These are phyloP conservation scores for Oceanites oceanicus DNA, from an alignment of 2,113 vertebrate species.

Conservation along the genomic window DNA sequence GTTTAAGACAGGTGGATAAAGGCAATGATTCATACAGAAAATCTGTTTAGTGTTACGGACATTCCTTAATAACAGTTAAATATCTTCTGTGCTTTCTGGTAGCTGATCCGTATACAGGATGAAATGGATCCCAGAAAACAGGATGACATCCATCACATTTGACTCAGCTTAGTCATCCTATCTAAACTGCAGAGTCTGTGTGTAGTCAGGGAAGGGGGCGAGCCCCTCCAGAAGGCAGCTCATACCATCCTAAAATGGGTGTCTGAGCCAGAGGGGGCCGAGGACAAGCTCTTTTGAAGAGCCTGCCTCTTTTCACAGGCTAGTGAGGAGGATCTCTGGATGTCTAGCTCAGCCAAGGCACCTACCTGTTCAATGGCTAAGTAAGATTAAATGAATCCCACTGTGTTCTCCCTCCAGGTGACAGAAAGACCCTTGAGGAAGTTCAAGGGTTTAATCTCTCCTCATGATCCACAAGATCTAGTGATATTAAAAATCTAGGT, in stretches of 20 bases:
- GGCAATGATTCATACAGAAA: neutral
- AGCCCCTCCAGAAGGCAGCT: neutral
- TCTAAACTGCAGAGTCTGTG: neutral
- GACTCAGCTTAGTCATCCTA: neutral
- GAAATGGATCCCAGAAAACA: neutral
- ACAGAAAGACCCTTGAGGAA: neutral
- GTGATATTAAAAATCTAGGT: neutral
- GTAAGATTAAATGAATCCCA: neutral
- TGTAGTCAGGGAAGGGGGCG: neutral
- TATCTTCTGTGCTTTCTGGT: neutral
- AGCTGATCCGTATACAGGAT: neutral
- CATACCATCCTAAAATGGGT: neutral
- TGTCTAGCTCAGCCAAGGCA: neutral
- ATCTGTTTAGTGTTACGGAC: neutral
- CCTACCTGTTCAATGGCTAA: neutral
- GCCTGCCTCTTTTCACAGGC: neutral
- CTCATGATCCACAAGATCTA: neutral
- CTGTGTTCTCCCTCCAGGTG: neutral
- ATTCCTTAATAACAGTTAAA: neutral
- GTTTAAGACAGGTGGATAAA: neutral
- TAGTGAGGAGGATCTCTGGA: neutral
- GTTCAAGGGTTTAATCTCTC: neutral
- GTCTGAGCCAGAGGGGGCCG: neutral
- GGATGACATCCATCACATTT: neutral
- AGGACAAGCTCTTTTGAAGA: neutral